Evolutionary conservation across 2,888 invertebrate species (phyloP).

Genomic region (Apamea anceps): DNA sequence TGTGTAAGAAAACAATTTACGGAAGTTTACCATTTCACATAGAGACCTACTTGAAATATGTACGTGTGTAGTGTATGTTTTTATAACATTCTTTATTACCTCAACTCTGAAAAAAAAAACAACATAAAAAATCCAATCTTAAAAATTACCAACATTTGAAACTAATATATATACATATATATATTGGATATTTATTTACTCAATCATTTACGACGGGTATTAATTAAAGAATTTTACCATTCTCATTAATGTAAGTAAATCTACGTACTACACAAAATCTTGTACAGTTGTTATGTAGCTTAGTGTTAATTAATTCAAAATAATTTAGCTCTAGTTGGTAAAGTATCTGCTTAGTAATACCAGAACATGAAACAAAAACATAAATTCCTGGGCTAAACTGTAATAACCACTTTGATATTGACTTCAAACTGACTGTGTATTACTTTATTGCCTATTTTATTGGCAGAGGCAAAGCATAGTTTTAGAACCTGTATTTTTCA

Average conservation of each 20-base stretch:
- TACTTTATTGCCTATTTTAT: slow-evolving; percentile 7
- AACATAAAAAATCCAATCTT: background rate
- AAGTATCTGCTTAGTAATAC: slow-evolving; percentile 46
- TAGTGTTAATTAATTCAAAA: slow-evolving; percentile 69
- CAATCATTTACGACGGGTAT: slow-evolving; percentile 66
- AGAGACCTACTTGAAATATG: slow-evolving; percentile 30
- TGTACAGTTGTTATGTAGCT: slow-evolving; percentile 86
- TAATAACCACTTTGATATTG: slow-evolving; percentile 15
- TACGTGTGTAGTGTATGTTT: slow-evolving; percentile 15
- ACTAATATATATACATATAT: slow-evolving; percentile 47
- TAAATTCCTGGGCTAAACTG: slow-evolving; percentile 27
- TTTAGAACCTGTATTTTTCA: slow-evolving; percentile 3
- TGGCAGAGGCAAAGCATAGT: background rate
- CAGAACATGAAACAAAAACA: slow-evolving; percentile 33
- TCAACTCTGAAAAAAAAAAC: slow-evolving; percentile 24
- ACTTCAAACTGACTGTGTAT: slow-evolving; percentile 11
- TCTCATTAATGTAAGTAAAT: slow-evolving; percentile 55
- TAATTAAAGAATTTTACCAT: slow-evolving; percentile 65
- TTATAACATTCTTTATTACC: slow-evolving; percentile 13
- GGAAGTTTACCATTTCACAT: slow-evolving; percentile 48
- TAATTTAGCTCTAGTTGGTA: slow-evolving; percentile 59
- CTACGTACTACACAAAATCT: slow-evolving; percentile 52
- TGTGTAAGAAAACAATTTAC: slow-evolving; percentile 39
- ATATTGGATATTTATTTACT: slow-evolving; percentile 58
- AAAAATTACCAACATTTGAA: slow-evolving; percentile 21